Evolutionary conservation across 1,140 invertebrate genomes (phyloP).

Genomic region (Wasmannia auropunctata): DNA sequence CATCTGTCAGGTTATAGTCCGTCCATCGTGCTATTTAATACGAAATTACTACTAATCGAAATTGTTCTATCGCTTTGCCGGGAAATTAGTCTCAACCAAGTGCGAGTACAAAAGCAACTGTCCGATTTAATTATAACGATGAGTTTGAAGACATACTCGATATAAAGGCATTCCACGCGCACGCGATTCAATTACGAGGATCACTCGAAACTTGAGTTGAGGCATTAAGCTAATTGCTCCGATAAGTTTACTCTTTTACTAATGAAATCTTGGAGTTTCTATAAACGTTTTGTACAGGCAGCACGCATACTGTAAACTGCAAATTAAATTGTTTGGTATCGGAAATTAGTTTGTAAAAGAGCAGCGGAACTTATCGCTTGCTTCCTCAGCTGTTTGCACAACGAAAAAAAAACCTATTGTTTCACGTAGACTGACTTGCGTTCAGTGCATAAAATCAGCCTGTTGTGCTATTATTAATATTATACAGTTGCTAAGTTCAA

Average conservation of each 20-base stretch:
- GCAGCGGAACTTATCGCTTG: not conserved
- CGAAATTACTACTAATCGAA: slow-evolving; percentile 24
- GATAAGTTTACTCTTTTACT: slow-evolving; percentile 31
- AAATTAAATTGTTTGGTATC: slow-evolving; percentile 35
- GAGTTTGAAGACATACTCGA: slow-evolving; percentile 19
- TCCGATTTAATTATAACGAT: slow-evolving; percentile 36
- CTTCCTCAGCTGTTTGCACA: not conserved
- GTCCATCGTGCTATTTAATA: slow-evolving; percentile 26
- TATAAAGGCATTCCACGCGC: slow-evolving; percentile 8
- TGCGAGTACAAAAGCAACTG: slow-evolving; percentile 29
- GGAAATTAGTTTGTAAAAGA: not conserved
- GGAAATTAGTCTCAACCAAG: not conserved
- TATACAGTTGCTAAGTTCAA: not conserved
- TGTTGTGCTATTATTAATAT: not conserved
- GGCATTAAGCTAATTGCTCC: slow-evolving; percentile 41
- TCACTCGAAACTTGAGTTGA: slow-evolving; percentile 21
- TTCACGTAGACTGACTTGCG: not conserved
- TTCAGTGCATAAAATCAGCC: not conserved
- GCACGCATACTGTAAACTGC: not conserved
- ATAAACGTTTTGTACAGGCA: not conserved
- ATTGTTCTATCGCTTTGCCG: not conserved
- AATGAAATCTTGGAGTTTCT: slow-evolving; percentile 28
- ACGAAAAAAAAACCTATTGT: not conserved
- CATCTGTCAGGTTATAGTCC: slow-evolving; percentile 20
- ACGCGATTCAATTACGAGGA: slow-evolving; percentile 39